A percentile compares a stretch with the other conserved stretches of the same genome.
Evolutionary conservation across 1,140 invertebrate genomes (phyloP).

Genomic region (Zophobas atratus): DNA sequence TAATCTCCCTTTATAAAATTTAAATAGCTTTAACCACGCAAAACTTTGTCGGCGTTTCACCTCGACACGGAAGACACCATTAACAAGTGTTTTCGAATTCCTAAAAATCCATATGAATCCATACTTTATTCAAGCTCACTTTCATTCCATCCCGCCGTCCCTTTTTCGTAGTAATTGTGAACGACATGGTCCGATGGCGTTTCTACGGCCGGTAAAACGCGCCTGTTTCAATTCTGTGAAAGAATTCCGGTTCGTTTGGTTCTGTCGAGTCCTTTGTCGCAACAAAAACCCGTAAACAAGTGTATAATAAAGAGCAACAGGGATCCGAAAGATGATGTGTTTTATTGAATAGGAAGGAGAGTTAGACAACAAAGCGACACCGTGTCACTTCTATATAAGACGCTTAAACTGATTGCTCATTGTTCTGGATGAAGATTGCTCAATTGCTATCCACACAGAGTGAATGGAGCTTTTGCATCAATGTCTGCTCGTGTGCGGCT

Average conservation of each 20-base stretch:
- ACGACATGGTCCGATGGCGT: not conserved
- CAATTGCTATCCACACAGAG: constrained; percentile 34
- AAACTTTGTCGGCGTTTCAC: too few relatives aligned
- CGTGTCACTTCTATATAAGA: constrained; percentile 30
- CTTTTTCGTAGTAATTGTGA: not conserved
- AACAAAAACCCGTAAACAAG: constrained; percentile 35
- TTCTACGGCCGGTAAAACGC: not conserved
- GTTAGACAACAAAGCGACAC: constrained; percentile 21
- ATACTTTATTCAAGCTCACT: too few relatives aligned
- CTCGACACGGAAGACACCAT: too few relatives aligned
- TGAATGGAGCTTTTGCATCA: constrained; percentile 32
- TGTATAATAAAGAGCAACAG: constrained; percentile 30
- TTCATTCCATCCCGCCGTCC: too few relatives aligned
- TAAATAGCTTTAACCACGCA: too few relatives aligned
- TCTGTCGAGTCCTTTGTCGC: constrained; percentile 13
- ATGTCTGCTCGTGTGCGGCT: constrained; percentile 29
- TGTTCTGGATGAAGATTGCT: constrained; percentile 43
- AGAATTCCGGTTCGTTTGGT: constrained; percentile 8
- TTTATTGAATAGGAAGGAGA: constrained; percentile 33
- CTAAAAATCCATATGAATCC: too few relatives aligned
- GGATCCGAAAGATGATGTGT: constrained; percentile 15
- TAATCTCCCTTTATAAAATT: too few relatives aligned
- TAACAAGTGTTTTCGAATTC: too few relatives aligned
- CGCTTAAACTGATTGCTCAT: constrained; percentile 48
- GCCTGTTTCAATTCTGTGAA: not conserved